These are phyloP conservation scores for Coelinius sp. DNA, from an alignment of 2,888 invertebrate genomes.

Conservation along the genomic window DNA sequence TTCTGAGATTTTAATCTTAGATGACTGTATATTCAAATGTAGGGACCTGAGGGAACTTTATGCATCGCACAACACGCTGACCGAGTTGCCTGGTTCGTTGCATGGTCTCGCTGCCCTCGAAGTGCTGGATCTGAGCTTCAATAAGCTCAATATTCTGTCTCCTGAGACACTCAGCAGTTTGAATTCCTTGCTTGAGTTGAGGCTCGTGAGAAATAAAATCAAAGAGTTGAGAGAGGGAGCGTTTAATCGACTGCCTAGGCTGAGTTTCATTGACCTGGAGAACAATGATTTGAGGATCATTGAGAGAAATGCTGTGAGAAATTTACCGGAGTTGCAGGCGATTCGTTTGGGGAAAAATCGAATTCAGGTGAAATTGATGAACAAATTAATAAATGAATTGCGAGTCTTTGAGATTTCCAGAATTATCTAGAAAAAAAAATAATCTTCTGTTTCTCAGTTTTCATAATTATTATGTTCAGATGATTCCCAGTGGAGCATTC, in stretches of 20 bases:
- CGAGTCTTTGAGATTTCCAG: no score
- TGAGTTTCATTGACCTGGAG: slow-evolving; percentile 84
- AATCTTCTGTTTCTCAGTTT: not conserved
- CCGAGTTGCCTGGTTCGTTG: slow-evolving; percentile 80
- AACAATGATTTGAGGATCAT: slow-evolving; percentile 85
- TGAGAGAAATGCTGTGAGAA: slow-evolving; percentile 80
- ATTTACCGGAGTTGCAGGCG: slow-evolving; percentile 79
- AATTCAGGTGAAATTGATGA: slow-evolving; percentile 77
- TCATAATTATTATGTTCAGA: slow-evolving; percentile 45
- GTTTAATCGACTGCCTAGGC: slow-evolving; percentile 79
- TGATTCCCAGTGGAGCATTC: slow-evolving; percentile 82
- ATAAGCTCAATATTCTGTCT: slow-evolving; percentile 80
- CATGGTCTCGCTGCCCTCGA: slow-evolving; percentile 79
- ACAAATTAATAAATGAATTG: no score
- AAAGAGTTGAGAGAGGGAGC: slow-evolving; percentile 80
- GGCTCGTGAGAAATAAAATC: slow-evolving; percentile 83
- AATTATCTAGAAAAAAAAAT: not conserved
- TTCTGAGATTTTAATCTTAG: not conserved
- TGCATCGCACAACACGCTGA: slow-evolving; percentile 83
- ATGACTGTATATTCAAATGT: slow-evolving; percentile 1
- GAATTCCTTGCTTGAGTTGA: slow-evolving; percentile 79
- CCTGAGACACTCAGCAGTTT: slow-evolving; percentile 80
- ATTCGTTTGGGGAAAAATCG: slow-evolving; percentile 81
- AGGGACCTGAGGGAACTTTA: slow-evolving; percentile 73
- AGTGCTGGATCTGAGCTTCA: slow-evolving; percentile 83